These are phyloP conservation scores for Macrostomum lignano DNA, from an alignment of 1,140 invertebrate species.

Conservation along the genomic window DNA sequence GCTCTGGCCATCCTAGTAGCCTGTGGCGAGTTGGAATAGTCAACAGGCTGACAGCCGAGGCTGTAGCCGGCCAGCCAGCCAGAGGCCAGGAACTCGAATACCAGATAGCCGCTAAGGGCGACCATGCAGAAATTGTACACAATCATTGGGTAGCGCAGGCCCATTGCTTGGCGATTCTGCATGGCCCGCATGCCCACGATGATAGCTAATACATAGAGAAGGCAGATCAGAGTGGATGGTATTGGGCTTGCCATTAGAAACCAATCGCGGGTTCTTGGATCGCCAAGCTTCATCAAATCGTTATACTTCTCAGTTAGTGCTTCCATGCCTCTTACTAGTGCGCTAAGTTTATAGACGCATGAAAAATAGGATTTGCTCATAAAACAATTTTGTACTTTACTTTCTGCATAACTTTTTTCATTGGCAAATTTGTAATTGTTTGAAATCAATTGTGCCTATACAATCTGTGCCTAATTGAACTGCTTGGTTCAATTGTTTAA, in stretches of 20 bases:
- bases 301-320: too few relatives aligned
- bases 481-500: too few relatives aligned
- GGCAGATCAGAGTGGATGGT: constrained; percentile 26
- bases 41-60: constrained; percentile 56
- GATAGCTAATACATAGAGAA: constrained; percentile 26
- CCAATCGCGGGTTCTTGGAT: constrained; percentile 29
- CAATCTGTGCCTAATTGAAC: too few relatives aligned
- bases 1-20: too few relatives aligned
- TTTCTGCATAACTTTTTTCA: too few relatives aligned
- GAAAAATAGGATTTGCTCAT: too few relatives aligned
- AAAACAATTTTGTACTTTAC: too few relatives aligned
- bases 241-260: constrained; percentile 29
- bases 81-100: constrained; percentile 39
- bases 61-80: constrained; percentile 48
- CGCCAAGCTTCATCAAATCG: too few relatives aligned
- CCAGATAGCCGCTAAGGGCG: constrained; percentile 19
- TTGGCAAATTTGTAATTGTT: too few relatives aligned
- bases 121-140: constrained; percentile 28
- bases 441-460: too few relatives aligned
- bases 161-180: constrained; percentile 23
- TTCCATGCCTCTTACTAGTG: too few relatives aligned
- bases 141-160: constrained; percentile 20
- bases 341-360: too few relatives aligned
- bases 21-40: constrained; percentile 46
- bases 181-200: constrained; percentile 24